phyloP scores from a whole-genome alignment of 64 coral and sea anemone genomes.

The Pocillopora verrucosa region DNA sequence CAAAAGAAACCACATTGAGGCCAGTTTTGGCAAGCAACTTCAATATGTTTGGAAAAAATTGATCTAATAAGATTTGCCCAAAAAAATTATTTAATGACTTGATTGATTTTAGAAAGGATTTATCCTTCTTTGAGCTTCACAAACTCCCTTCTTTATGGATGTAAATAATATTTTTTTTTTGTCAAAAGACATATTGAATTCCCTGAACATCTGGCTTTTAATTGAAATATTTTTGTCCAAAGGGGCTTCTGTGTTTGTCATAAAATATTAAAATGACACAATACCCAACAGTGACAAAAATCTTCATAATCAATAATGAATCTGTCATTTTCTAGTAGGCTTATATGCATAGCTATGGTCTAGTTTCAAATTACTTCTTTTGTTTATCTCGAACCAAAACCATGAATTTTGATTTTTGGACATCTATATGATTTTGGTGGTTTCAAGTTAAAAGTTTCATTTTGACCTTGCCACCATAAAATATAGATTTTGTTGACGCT shows the following conservation, averaged over 20 bases:
- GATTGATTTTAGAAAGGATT: slow-evolving; percentile 34
- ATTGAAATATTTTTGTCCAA: slow-evolving; percentile 69
- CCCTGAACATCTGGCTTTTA: slow-evolving; percentile 72
- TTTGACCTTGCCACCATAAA: slow-evolving; percentile 43
- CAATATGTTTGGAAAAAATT: background rate
- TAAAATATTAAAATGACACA: slow-evolving; percentile 72
- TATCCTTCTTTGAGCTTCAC: background rate
- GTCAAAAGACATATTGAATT: slow-evolving; percentile 49
- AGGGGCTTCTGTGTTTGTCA: slow-evolving; percentile 24
- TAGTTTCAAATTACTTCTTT: slow-evolving; percentile 41
- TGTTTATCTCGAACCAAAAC: slow-evolving; percentile 30
- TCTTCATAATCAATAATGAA: slow-evolving; percentile 67
- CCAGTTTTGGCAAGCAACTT: background rate
- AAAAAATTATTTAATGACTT: background rate
- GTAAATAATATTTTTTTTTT: background rate
- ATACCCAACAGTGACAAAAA: slow-evolving; percentile 68
- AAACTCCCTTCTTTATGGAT: background rate
- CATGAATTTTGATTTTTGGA: slow-evolving; percentile 54
- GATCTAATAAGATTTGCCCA: background rate
- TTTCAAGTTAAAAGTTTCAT: slow-evolving; percentile 32
- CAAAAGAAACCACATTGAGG: background rate
- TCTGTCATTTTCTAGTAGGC: slow-evolving; percentile 60
- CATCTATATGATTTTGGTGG: slow-evolving; percentile 41
- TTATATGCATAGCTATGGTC: slow-evolving; percentile 55
- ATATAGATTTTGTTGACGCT: slow-evolving; percentile 45